A percentile compares a stretch with the other conserved stretches of the same genome.
Conservation (phyloP, 1,140 invertebrate species). For the Philaenus spumarius region DNA sequence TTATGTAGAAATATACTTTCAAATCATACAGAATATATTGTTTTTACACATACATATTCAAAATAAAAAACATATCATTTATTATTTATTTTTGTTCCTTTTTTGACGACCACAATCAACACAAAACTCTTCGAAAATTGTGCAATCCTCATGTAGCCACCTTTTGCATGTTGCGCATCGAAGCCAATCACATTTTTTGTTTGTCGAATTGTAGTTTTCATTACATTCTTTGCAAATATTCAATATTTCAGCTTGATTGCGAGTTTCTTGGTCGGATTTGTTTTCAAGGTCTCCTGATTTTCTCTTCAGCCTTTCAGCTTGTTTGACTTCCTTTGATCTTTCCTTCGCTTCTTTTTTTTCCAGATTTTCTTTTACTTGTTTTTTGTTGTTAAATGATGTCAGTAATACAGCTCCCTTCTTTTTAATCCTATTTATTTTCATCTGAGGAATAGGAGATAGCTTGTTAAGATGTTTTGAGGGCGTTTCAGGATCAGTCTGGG, state of each 20-base stretch:
- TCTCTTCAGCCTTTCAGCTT: not conserved
- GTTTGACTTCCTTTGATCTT: not conserved
- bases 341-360: no score
- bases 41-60: no score
- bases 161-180: no score
- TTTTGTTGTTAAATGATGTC: not conserved
- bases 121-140: conserved; percentile 18
- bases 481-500: not conserved
- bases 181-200: conserved; percentile 15
- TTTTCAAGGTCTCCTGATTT: not conserved
- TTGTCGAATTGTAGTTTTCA: conserved; percentile 12
- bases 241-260: no score
- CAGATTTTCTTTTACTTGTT: not conserved
- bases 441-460: not conserved
- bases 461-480: not conserved
- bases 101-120: no score
- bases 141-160: no score
- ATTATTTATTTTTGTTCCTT: no score
- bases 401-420: not conserved
- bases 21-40: no score
- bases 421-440: not conserved
- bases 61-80: no score
- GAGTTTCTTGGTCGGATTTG: no score
- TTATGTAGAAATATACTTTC: no score
- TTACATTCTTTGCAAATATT: conserved; percentile 7